Percentiles rank a stretch among this genome's conserved stretches.
Conservation (phyloP, 1,140 invertebrate genomes). For the Scaptomyza graminum region DNA sequence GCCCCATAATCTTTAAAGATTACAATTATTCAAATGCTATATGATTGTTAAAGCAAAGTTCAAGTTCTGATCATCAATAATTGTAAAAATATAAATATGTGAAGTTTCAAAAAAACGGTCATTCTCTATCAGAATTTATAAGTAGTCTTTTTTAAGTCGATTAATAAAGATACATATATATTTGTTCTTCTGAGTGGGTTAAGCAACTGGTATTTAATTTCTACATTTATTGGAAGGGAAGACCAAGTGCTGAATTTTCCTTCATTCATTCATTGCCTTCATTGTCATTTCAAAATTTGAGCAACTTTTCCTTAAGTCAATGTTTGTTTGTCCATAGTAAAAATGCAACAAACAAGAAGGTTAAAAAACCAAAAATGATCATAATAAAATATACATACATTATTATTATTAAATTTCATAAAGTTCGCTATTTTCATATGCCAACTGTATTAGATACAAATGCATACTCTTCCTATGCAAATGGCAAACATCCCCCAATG, state of each 20-base stretch:
- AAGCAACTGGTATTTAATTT: conserved; percentile 36
- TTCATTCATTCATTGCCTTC: too few species aligned
- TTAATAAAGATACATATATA: conserved; percentile 77
- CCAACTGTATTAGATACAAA: conserved; percentile 13
- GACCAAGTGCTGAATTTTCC: too few species aligned
- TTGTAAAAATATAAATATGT: conserved; percentile 46
- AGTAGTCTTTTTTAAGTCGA: conserved; percentile 71
- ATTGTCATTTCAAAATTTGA: too few species aligned
- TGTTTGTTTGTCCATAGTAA: too few species aligned
- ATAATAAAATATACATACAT: neutral
- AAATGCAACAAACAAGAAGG: too few species aligned
- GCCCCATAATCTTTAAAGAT: conserved; percentile 51
- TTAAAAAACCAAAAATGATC: too few species aligned
- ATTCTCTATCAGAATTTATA: conserved; percentile 71
- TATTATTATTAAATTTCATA: neutral
- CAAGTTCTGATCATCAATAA: conserved; percentile 55
- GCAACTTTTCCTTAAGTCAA: too few species aligned
- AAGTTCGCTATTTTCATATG: neutral
- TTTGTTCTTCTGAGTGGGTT: conserved; percentile 83
- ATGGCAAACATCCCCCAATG: conserved; percentile 20
- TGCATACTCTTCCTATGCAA: neutral
- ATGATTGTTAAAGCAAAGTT: conserved; percentile 71
- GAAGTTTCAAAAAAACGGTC: conserved; percentile 32
- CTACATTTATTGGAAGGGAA: neutral
- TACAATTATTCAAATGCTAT: conserved; percentile 57